phyloP scores from a whole-genome alignment of 1,140 invertebrate species.

The Onthophagus taurus region DNA sequence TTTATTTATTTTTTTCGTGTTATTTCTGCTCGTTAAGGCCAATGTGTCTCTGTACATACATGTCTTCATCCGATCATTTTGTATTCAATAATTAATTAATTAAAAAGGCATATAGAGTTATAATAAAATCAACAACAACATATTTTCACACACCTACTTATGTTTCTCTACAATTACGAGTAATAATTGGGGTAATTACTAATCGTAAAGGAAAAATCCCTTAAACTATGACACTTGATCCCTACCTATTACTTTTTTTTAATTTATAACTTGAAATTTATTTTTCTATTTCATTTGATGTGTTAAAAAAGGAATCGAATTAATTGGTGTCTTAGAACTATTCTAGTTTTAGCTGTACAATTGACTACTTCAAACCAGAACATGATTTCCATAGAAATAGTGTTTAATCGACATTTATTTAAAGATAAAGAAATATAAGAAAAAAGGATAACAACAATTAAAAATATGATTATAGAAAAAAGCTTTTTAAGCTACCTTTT shows the following conservation, averaged over 20 bases:
- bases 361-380: too few relatives aligned
- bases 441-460: too few relatives aligned
- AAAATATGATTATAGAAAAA: too few relatives aligned
- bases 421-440: too few relatives aligned
- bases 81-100: not conserved
- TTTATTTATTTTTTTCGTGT: conserved; percentile 7
- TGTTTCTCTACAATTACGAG: too few relatives aligned
- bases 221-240: not conserved
- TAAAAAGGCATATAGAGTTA: not conserved
- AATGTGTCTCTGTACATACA: not conserved
- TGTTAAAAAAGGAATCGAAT: too few relatives aligned
- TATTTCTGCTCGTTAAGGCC: too few relatives aligned
- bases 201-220: not conserved
- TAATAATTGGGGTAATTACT: not conserved
- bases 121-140: not conserved
- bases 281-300: not conserved
- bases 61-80: not conserved
- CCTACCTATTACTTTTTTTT: conserved; percentile 1
- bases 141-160: not conserved
- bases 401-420: too few relatives aligned
- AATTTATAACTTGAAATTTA: not conserved
- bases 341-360: too few relatives aligned
- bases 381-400: too few relatives aligned
- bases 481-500: too few relatives aligned
- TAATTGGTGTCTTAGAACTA: not conserved